These are phyloP conservation scores for Pseudorhiza aurosa DNA, from an alignment of 30 jellyfish, hydroid and myxozoan genomes.

Conservation along the genomic window DNA sequence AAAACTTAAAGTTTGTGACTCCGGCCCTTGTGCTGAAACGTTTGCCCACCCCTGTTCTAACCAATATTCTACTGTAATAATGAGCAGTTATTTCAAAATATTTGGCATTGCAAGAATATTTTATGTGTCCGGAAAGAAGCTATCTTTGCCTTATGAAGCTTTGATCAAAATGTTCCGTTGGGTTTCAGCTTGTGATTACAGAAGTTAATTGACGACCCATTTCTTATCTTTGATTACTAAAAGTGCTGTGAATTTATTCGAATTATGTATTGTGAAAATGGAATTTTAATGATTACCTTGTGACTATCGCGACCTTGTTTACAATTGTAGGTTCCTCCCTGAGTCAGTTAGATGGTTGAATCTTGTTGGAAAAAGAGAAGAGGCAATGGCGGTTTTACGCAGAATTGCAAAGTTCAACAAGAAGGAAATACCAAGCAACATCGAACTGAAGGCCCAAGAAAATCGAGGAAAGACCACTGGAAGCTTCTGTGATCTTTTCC, in stretches of 20 bases:
- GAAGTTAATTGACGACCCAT: no score
- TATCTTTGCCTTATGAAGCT: no score
- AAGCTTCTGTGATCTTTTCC: slow-evolving; percentile 52
- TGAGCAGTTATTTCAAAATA: no score
- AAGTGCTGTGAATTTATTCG: not conserved
- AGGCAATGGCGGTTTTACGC: slow-evolving; percentile 62
- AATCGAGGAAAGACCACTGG: slow-evolving; percentile 2
- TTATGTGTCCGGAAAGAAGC: no score
- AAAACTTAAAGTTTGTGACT: no score
- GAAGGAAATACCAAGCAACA: slow-evolving; percentile 40
- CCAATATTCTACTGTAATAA: no score
- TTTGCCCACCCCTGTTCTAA: no score
- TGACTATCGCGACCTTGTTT: not conserved
- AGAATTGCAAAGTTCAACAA: slow-evolving; percentile 69
- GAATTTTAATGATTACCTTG: not conserved
- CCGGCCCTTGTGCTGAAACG: no score
- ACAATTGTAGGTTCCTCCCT: slow-evolving; percentile 77
- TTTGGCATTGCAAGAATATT: no score
- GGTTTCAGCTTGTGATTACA: no score
- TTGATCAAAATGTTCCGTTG: no score
- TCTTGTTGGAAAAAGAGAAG: slow-evolving; percentile 75
- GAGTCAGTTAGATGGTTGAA: slow-evolving; percentile 90
- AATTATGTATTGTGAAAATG: not conserved
- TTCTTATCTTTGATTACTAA: no score
- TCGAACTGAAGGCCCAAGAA: not conserved